Base-by-base conservation (phyloP, 2,888 invertebrate genomes). In the Camptogramma bilineatum region DNA sequence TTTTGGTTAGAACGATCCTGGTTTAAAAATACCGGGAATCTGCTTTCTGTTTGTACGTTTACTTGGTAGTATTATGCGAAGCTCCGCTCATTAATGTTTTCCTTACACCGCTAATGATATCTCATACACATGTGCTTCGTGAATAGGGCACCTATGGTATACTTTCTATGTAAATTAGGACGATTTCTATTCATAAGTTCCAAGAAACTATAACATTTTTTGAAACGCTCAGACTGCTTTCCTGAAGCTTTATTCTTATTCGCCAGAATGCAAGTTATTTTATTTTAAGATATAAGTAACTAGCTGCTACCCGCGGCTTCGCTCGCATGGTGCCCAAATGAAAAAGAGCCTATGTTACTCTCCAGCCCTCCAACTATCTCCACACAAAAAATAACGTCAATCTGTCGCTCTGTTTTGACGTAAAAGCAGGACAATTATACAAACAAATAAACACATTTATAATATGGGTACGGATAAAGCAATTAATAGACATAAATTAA, bases 81-180 rank as follows among this genome's bases (percentile, higher is more conserved):
- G 73, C 72, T 72, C 71, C 71, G 72, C 77, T 76, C 72, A 73
- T 75, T 80, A 76, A 80, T 76, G 74, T 72, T 75, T 73, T 76
- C 70, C 75, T 77, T 75, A 75, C 74, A 64, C 75, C 72, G 68
- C 76, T 81, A 84, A 85, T 80, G 82, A 80, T 76, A 81, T 78
- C 79, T 78, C 76, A 73, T 73, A 75, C 73, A 74, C 71, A 74
- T 72, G 74, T 75, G 71, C 79, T 70, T 71, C 77, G 78, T 55
- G 68, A 66, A 57, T 50, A 52, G 48, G 28, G 28, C 13, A 47
- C 47, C 44, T 51, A 51, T 54, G 54, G 53, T 18, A 51, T 63
- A 66, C 24, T 59, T 60, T 53, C 53, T 60, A 47, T 63, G 63
- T 57, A 58, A 57, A 64, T 55, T 55, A 50, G 24, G 31, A 51